Conservation (phyloP, 1,140 invertebrate species). For the Drosophila auraria region DNA sequence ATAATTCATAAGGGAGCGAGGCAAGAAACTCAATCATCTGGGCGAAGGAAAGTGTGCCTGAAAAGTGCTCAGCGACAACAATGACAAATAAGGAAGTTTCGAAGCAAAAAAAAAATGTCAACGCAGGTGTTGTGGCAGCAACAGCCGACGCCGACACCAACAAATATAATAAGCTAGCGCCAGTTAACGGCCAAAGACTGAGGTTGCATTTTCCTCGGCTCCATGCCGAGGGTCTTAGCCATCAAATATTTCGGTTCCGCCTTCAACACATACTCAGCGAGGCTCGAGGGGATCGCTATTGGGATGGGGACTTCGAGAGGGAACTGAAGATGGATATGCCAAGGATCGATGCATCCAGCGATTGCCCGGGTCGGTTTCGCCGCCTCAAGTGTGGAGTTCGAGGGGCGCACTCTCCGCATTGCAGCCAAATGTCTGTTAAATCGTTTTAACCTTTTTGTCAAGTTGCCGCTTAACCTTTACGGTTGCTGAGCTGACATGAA, state of each 20-base stretch:
- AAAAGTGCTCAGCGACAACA: slow-evolving; percentile 70
- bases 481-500: slow-evolving; percentile 76
- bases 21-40: slow-evolving; percentile 60
- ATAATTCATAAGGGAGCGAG: slow-evolving; percentile 45
- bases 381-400: slow-evolving; percentile 22
- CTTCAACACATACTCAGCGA: slow-evolving; percentile 54
- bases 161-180: slow-evolving; percentile 58
- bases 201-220: slow-evolving; percentile 55
- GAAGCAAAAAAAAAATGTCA: slow-evolving; percentile 71
- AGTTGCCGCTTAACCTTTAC: slow-evolving; percentile 83
- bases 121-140: slow-evolving; percentile 64
- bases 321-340: slow-evolving; percentile 29
- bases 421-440: slow-evolving; percentile 79
- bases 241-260: slow-evolving; percentile 70
- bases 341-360: slow-evolving; percentile 61
- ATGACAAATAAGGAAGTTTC: slow-evolving; percentile 81
- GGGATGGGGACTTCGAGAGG: neutral
- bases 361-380: slow-evolving; percentile 41
- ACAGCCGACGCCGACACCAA: slow-evolving; percentile 8
- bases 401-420: slow-evolving; percentile 32
- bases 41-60: slow-evolving; percentile 37
- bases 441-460: slow-evolving; percentile 84
- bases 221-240: slow-evolving; percentile 59
- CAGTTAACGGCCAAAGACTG: slow-evolving; percentile 48
- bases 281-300: slow-evolving; percentile 4